A percentile compares a stretch with the other conserved stretches of the same genome.
Evolutionary conservation across 2,888 invertebrate species (phyloP).

Genomic region (Mythimna vitellina): DNA sequence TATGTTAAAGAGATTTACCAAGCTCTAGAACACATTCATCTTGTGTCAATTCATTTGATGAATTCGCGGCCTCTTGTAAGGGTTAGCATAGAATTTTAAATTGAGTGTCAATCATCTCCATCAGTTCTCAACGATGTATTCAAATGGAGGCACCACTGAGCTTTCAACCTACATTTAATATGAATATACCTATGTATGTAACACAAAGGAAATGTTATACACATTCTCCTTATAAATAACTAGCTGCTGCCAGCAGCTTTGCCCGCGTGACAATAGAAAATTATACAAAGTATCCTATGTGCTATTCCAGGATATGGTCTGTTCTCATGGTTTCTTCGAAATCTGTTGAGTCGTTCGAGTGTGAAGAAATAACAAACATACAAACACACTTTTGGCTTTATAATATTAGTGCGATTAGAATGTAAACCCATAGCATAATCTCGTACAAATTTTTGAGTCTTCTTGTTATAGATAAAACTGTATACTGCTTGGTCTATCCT

Average conservation of each 20-base stretch:
- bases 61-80: neutral
- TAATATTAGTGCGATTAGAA: too few species aligned
- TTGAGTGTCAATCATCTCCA: conserved; percentile 42
- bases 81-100: conserved; percentile 16
- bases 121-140: conserved; percentile 17
- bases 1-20: conserved; percentile 4
- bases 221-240: neutral
- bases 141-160: conserved; percentile 6
- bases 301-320: too few species aligned
- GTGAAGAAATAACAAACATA: too few species aligned
- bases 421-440: too few species aligned
- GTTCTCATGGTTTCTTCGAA: too few species aligned
- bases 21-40: conserved; percentile 22
- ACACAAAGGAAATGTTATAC: neutral
- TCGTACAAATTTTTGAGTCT: too few species aligned
- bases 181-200: neutral
- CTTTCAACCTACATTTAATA: conserved; percentile 11
- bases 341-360: too few species aligned
- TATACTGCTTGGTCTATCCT: too few species aligned
- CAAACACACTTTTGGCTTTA: too few species aligned
- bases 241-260: neutral
- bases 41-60: conserved; percentile 28
- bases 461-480: too few species aligned
- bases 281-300: too few species aligned
- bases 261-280: too few species aligned